phyloP scores from a whole-genome alignment of 2,888 invertebrate species.

The Loripinus fragilis region DNA sequence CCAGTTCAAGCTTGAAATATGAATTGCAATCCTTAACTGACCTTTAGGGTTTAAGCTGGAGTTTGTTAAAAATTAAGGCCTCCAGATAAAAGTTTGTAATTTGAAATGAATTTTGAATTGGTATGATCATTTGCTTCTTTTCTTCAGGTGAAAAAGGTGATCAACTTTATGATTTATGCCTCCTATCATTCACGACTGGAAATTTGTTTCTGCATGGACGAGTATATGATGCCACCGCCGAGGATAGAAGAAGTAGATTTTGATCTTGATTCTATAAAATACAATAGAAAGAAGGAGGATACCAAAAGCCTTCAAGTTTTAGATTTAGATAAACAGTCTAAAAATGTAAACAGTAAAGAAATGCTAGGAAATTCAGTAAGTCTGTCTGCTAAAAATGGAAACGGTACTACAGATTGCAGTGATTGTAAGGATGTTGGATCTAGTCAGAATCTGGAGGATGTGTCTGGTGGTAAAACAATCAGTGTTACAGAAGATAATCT shows the following conservation, averaged over 20 bases:
- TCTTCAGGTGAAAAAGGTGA: conserved; percentile 90
- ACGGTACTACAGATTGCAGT: background rate
- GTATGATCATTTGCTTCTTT: background rate
- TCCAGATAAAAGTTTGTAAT: too few relatives aligned
- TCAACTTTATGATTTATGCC: conserved; percentile 91
- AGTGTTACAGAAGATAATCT: too few relatives aligned
- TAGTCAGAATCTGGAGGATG: background rate
- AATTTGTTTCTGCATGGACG: conserved; percentile 94
- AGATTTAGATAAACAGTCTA: background rate
- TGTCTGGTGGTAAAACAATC: background rate
- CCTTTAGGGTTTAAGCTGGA: too few relatives aligned
- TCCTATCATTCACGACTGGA: conserved; percentile 97
- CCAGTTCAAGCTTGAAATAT: too few relatives aligned
- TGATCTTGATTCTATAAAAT: conserved; percentile 25
- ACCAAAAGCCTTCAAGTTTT: background rate
- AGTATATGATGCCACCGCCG: conserved; percentile 90
- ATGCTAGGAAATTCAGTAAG: background rate
- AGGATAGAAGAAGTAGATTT: conserved; percentile 61
- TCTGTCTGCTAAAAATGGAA: background rate
- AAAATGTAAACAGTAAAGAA: background rate
- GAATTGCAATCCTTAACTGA: too few relatives aligned
- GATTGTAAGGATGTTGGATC: background rate
- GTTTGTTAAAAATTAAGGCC: too few relatives aligned
- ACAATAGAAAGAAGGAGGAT: background rate
- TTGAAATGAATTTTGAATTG: too few relatives aligned